Base-by-base conservation (phyloP, 1,140 invertebrate genomes). In the Ericerus pela region DNA sequence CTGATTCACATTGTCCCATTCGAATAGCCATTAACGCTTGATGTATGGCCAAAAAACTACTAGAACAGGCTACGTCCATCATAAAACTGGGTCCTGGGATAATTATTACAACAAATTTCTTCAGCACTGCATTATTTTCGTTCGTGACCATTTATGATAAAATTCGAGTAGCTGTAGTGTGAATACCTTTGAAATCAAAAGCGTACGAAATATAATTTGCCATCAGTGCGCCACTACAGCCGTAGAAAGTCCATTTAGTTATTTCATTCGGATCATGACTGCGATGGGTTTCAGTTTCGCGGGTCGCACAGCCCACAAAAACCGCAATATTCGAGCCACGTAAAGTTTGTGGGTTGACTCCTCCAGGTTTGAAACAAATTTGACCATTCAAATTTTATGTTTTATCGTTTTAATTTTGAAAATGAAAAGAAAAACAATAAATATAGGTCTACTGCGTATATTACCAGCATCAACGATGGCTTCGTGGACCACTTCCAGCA, bases 21-120 rank as follows among this genome's bases (percentile, higher is more conserved):
- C 76, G 72, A 1, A 96, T 81, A 1, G 81, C 77, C 53, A 73
- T 73, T 59, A 86, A 82, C 2, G 88, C 92, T 62, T 87, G 78
- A 62, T 90, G 81, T 11, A 96, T 62, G 0, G 89, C 90, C 56
- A 82, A 78, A 55, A 91, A 72, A 55, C 87, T 88, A 28, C 89
- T 92, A 43, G 86, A 89, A 70, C 91, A 95, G 8, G 89, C 88
- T 14, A 87, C 85, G 65, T 96, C 92, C 1, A 91, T 73, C 5
- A 82, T 71, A 67, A 82, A 85, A 52, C 87, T 90, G 0, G 89
- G 89, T 54, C 79, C 79, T 75, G 37, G 10, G 31, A 10, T 11
- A 11, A 11, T 33, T 11, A 33, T 11, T 11, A 33, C 10, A 33
- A 33, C 10, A 33, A 33, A n/a, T 10, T 33, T 33, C 10, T 33